These are phyloP conservation scores for Thalassaphorura encarpata DNA, from an alignment of 1,140 invertebrate species.

Conservation along the genomic window DNA sequence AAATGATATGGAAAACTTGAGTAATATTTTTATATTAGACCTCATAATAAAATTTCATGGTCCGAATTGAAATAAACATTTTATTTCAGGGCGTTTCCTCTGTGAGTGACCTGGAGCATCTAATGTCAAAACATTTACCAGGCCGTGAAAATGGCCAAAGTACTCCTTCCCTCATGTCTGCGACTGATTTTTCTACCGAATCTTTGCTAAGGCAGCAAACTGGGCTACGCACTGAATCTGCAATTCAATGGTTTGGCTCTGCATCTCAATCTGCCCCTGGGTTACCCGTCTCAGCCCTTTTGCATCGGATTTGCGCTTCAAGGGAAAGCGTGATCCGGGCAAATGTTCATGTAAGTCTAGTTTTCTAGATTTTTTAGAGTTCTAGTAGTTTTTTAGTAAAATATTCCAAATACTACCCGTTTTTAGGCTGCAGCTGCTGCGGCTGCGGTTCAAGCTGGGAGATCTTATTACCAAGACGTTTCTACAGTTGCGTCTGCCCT, in stretches of 20 bases:
- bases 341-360: slow-evolving; percentile 62
- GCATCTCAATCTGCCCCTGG: slow-evolving; percentile 30
- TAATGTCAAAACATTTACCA: slow-evolving; percentile 91
- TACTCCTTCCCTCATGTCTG: slow-evolving; percentile 47
- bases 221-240: slow-evolving; percentile 25
- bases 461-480: slow-evolving; percentile 36
- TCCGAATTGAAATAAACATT: background rate
- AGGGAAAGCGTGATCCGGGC: slow-evolving; percentile 87
- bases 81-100: slow-evolving; percentile 42
- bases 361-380: background rate
- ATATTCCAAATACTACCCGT: background rate
- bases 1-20: too few relatives aligned
- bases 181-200: slow-evolving; percentile 68
- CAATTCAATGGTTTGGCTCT: slow-evolving; percentile 79
- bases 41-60: background rate
- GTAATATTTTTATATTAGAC: too few relatives aligned
- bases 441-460: slow-evolving; percentile 34
- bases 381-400: background rate
- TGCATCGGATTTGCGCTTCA: slow-evolving; percentile 82
- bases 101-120: slow-evolving; percentile 85
- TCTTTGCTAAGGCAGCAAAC: slow-evolving; percentile 53
- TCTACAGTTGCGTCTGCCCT: slow-evolving; percentile 49
- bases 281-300: slow-evolving; percentile 68
- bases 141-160: slow-evolving; percentile 41
- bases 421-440: slow-evolving; percentile 41